A percentile compares a stretch with the other conserved stretches of the same genome.
These are phyloP conservation scores for Parazoanthus atlanticus DNA, from an alignment of 92 coral and sea anemone genomes.

Conservation along the genomic window DNA sequence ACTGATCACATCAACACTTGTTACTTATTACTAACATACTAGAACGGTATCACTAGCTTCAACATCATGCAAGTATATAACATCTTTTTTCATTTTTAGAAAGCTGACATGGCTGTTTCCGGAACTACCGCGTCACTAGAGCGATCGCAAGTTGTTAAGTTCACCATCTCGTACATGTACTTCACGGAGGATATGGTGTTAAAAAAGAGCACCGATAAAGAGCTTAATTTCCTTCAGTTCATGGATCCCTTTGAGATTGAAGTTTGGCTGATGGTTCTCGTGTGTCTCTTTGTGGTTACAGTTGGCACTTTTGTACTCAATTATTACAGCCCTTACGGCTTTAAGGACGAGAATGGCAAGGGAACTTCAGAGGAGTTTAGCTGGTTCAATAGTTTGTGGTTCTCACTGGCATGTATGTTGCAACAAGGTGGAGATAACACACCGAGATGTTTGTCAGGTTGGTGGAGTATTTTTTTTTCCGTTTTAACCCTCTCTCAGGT, in stretches of 20 bases:
- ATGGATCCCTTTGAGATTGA: constrained; percentile 82
- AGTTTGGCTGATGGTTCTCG: constrained; percentile 81
- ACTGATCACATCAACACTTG: no score
- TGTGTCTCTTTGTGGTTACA: constrained; percentile 70
- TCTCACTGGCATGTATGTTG: constrained; percentile 79
- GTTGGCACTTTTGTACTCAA: constrained; percentile 61
- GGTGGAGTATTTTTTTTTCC: background rate
- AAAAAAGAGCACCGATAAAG: constrained; percentile 46
- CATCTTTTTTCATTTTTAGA: constrained; percentile 24
- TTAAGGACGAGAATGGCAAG: constrained; percentile 61
- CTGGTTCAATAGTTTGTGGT: constrained; percentile 80
- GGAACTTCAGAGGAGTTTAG: constrained; percentile 74
- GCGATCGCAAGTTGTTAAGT: constrained; percentile 62
- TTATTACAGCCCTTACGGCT: constrained; percentile 81
- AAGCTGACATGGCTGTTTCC: constrained; percentile 75
- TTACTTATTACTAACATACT: no score
- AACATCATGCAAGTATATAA: background rate
- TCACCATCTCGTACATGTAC: constrained; percentile 67
- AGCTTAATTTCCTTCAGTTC: constrained; percentile 63
- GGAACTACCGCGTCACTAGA: constrained; percentile 67
- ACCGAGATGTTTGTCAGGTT: constrained; percentile 79
- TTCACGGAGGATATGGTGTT: constrained; percentile 58
- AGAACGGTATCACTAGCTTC: background rate
- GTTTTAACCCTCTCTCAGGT: no score
- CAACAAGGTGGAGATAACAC: constrained; percentile 92